phyloP scores from a whole-genome alignment of 1,140 invertebrate genomes.

The Drosophila bocqueti region DNA sequence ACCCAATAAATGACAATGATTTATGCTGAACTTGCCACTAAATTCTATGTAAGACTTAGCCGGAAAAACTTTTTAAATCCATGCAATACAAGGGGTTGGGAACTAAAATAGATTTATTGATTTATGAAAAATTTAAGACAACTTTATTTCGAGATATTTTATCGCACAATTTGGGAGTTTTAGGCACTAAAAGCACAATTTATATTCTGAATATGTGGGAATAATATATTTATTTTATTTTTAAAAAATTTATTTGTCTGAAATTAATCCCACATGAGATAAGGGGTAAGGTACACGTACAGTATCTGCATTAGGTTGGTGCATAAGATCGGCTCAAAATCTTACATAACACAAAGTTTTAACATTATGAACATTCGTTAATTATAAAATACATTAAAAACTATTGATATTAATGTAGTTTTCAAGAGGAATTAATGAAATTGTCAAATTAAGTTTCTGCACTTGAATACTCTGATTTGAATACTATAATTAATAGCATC shows the following conservation, averaged over 20 bases:
- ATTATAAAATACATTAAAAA: too few relatives aligned
- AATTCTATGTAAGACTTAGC: conserved; percentile 22
- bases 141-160: conserved; percentile 8
- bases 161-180: not conserved
- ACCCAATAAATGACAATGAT: conserved; percentile 40
- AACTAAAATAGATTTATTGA: conserved; percentile 20
- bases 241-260: not conserved
- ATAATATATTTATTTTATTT: not conserved
- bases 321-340: not conserved
- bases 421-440: too few relatives aligned
- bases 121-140: conserved; percentile 20
- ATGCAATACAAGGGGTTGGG: not conserved
- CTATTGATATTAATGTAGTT: too few relatives aligned
- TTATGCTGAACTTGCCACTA: conserved; percentile 56
- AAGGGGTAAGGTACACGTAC: not conserved
- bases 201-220: not conserved
- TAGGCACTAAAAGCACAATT: not conserved
- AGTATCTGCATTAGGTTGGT: not conserved
- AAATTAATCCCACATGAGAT: not conserved
- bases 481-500: too few relatives aligned
- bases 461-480: too few relatives aligned
- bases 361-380: too few relatives aligned
- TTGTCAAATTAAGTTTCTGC: too few relatives aligned
- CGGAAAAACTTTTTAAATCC: conserved; percentile 14
- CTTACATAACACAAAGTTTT: too few relatives aligned